Evolutionary conservation across 2,113 vertebrate species (phyloP).

Genomic region (Myrmophylax atrothorax): DNA sequence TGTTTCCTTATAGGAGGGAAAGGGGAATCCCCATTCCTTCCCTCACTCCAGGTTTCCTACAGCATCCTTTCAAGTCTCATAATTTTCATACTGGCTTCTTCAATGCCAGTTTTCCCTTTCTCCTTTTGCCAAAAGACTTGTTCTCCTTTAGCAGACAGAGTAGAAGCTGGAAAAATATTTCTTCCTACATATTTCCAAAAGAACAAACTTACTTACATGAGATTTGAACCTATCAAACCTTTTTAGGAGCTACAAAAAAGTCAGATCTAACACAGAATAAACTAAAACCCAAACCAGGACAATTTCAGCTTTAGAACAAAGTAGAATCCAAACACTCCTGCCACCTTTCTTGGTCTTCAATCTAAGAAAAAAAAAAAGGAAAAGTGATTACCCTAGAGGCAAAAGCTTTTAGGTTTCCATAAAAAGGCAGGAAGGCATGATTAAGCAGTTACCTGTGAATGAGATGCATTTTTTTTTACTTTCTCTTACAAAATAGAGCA

Average conservation of each 20-base stretch:
- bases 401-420: background rate
- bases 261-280: background rate
- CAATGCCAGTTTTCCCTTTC: background rate
- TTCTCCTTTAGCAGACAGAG: background rate
- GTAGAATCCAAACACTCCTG: background rate
- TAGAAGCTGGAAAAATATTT: background rate
- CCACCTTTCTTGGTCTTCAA: background rate
- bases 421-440: background rate
- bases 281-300: background rate
- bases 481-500: background rate
- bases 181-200: background rate
- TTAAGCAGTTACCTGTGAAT: background rate
- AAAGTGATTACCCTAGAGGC: background rate
- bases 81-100: background rate
- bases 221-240: background rate
- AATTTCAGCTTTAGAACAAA: background rate
- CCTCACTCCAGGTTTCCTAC: background rate
- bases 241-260: background rate
- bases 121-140: constrained; percentile 19
- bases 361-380: background rate
- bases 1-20: background rate
- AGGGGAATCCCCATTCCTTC: background rate
- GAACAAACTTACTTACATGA: background rate
- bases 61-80: background rate
- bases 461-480: background rate